A percentile compares a stretch with the other conserved stretches of the same genome.
These are phyloP conservation scores for Leuctra nigra DNA, from an alignment of 2,888 invertebrate genomes.

Conservation along the genomic window DNA sequence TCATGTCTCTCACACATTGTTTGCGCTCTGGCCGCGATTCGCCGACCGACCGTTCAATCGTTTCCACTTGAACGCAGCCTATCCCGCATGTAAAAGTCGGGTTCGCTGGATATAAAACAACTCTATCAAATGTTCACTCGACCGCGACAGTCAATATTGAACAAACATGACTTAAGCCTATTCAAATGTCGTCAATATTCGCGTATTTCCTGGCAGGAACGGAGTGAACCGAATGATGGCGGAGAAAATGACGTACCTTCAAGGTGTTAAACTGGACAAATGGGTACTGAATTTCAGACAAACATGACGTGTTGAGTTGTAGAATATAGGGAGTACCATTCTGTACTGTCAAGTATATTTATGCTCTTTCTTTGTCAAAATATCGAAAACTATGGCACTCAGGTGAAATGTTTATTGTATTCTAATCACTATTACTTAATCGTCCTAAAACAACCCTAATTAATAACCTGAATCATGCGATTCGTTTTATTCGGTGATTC, in stretches of 20 bases:
- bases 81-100: constrained; percentile 3
- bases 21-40: constrained; percentile 4
- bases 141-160: not conserved
- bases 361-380: too few relatives aligned
- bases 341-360: too few relatives aligned
- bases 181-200: not conserved
- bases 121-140: constrained; percentile 2
- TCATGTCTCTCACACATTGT: constrained; percentile 6
- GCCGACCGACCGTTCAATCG: constrained; percentile 8
- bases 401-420: too few relatives aligned
- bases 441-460: too few relatives aligned
- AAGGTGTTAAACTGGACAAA: too few relatives aligned
- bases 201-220: not conserved
- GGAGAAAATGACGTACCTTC: not conserved
- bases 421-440: too few relatives aligned
- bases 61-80: constrained; percentile 1
- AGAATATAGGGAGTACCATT: not conserved
- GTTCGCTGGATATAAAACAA: constrained; percentile 1
- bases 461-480: too few relatives aligned
- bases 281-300: too few relatives aligned
- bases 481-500: too few relatives aligned
- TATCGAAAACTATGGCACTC: too few relatives aligned
- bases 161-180: constrained; percentile 3
- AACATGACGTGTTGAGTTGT: not conserved
- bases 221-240: not conserved